phyloP scores from a whole-genome alignment of 2,113 vertebrate species.

The Paraplagusia blochii region DNA sequence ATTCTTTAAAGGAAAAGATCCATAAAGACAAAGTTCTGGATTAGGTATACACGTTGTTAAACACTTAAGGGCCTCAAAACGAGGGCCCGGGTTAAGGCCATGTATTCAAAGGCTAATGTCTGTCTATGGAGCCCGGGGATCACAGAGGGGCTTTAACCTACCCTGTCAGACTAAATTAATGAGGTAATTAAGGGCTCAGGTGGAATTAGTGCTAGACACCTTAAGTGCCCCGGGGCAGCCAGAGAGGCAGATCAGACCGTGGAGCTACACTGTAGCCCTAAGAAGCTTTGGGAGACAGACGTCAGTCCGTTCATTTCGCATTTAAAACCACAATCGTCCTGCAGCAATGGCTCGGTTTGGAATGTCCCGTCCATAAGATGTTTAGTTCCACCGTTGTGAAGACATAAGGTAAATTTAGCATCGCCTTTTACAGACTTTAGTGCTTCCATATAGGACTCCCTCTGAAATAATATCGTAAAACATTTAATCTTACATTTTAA shows the following conservation, averaged over 20 bases:
- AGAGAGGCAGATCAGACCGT: slow-evolving; percentile 38
- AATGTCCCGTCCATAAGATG: not conserved
- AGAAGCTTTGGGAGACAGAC: slow-evolving; percentile 27
- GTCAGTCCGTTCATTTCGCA: slow-evolving; percentile 29
- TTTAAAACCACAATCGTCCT: not conserved
- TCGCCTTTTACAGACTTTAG: slow-evolving; percentile 47
- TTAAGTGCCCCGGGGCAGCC: slow-evolving; percentile 61
- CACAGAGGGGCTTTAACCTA: slow-evolving; percentile 73
- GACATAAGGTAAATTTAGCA: slow-evolving; percentile 43
- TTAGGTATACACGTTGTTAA: slow-evolving; percentile 65
- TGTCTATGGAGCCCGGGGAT: slow-evolving; percentile 61
- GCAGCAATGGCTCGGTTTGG: slow-evolving; percentile 1
- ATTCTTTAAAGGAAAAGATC: slow-evolving; percentile 32
- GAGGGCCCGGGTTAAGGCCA: slow-evolving; percentile 49
- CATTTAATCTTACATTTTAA: not conserved
- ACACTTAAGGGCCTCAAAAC: slow-evolving; percentile 57
- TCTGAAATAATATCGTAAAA: slow-evolving; percentile 48
- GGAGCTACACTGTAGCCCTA: slow-evolving; percentile 30
- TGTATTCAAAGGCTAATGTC: slow-evolving; percentile 56
- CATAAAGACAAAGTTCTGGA: slow-evolving; percentile 49
- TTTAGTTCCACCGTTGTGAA: slow-evolving; percentile 10
- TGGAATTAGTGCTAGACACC: slow-evolving; percentile 72
- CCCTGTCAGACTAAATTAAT: slow-evolving; percentile 77
- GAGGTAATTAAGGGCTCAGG: slow-evolving; percentile 75
- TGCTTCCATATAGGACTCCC: slow-evolving; percentile 50